phyloP scores from a whole-genome alignment of 2,797 vertebrate species.

The Protonibea diacanthus region DNA sequence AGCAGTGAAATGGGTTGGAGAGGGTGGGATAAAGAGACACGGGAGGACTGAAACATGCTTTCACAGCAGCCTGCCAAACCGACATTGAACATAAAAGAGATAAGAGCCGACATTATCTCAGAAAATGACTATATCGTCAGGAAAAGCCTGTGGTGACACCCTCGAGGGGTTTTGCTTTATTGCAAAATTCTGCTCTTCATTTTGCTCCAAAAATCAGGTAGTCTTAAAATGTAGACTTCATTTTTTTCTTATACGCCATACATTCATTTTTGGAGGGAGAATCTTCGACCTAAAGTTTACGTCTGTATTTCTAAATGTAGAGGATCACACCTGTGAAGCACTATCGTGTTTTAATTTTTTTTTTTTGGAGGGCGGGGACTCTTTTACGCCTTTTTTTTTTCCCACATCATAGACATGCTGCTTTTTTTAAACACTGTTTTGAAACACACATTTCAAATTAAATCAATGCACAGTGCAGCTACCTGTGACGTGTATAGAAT shows the following conservation, averaged over 20 bases:
- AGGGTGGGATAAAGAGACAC: constrained; percentile 70
- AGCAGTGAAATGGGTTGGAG: constrained; percentile 67
- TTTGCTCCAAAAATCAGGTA: constrained; percentile 17
- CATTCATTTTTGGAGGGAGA: neutral
- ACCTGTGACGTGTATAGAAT: neutral
- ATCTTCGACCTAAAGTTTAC: neutral
- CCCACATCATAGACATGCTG: neutral
- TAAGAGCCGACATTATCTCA: constrained; percentile 56
- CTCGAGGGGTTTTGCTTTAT: constrained; percentile 40
- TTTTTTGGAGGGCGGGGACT: neutral
- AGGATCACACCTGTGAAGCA: neutral
- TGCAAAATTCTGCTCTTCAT: constrained; percentile 28
- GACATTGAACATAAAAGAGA: constrained; percentile 67
- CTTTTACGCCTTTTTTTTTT: constrained; percentile 1
- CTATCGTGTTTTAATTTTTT: too few species aligned
- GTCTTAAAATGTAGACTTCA: neutral
- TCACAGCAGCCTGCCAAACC: constrained; percentile 68
- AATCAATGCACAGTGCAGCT: neutral
- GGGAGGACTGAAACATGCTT: constrained; percentile 70
- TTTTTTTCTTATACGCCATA: neutral
- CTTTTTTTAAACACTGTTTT: neutral
- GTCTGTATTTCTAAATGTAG: neutral
- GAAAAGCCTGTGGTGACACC: constrained; percentile 43
- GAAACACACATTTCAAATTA: neutral
- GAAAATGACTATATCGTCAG: constrained; percentile 68